Evolutionary conservation across 1,140 invertebrate genomes (phyloP), one percentile per base, ranked within the genome.

Genomic region (Lycorma delicatula): DNA sequence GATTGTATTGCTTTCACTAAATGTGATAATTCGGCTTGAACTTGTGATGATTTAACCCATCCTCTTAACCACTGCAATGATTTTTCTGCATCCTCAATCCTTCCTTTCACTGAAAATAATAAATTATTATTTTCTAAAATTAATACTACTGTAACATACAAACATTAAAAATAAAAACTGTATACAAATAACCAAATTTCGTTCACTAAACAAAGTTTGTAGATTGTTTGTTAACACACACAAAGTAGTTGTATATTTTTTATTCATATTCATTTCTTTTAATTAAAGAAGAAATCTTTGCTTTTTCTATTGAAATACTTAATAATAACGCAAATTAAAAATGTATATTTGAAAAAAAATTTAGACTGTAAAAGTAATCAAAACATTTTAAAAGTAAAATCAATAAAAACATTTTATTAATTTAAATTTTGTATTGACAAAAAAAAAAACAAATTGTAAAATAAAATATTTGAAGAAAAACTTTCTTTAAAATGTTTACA

Each of bases 1-100:
- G 29, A 59, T n/a, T 56, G 50, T 1, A 66, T 60, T 12, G 56
- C 54, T 50, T 64, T 58, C 51, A 72, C 77, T 1, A 85, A 71
- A 28, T 75, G 71, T 3, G 71, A 69, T 1, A 83, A 75, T 64
- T 86, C 83, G 0, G 68, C 58, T 54, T 77, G 74, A 0, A 86
- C 77, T 1, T 76, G 69, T 0, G 68, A 60, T 5, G 77, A 65
- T 1, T 64, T 66, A 0, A 77, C 77, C 82, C 82, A 85, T 4
- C 85, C 85, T 29, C 87, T 73, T 0, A 89, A 66, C 79, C 81
- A 85, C 38, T 76, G 74, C 16, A 87, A 69, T 1, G 82, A 71
- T 12, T 66, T 66, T 46, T 77, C 68, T 0, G 82, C 78, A 41
- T 76, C 73, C 22, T 64, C 62, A 22, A 72, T 66, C 25, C 68